A percentile compares a stretch with the other conserved stretches of the same genome.
Evolutionary conservation across 2,113 vertebrate genomes (phyloP).

Genomic region (Centropus bengalensis): DNA sequence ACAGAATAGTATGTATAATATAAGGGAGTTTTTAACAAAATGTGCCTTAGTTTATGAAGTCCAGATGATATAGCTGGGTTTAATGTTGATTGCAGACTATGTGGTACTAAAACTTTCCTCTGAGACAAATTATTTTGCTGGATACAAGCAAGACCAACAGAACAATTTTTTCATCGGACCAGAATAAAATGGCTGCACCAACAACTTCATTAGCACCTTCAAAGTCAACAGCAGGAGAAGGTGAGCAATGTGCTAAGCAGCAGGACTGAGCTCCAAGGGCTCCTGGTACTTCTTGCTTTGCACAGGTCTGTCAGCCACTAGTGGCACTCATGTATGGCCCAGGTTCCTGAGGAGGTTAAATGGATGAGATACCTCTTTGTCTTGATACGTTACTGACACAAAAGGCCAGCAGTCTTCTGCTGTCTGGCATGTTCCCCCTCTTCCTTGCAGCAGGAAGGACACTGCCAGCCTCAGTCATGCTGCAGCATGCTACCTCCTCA

Average conservation of each 20-base stretch:
- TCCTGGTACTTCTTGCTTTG: neutral
- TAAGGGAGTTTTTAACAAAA: constrained; percentile 16
- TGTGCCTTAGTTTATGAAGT: neutral
- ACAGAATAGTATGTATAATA: neutral
- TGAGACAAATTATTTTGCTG: neutral
- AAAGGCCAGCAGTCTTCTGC: neutral
- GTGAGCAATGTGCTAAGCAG: neutral
- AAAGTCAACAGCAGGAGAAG: neutral
- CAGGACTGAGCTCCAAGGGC: neutral
- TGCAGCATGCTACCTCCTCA: rapidly evolving
- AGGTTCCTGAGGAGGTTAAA: neutral
- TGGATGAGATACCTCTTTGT: neutral
- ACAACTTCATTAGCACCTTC: neutral
- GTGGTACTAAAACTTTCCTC: neutral
- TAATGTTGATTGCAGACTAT: neutral
- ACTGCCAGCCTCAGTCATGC: neutral
- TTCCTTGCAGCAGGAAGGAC: neutral
- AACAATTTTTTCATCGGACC: neutral
- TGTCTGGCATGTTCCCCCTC: neutral
- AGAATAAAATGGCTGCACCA: neutral
- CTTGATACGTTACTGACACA: neutral
- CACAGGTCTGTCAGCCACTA: neutral
- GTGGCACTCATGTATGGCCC: rapidly evolving
- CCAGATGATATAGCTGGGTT: neutral
- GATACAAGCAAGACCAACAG: neutral